These are phyloP conservation scores for Bovichtus variegatus DNA, from an alignment of 2,797 vertebrate genomes.

Conservation along the genomic window DNA sequence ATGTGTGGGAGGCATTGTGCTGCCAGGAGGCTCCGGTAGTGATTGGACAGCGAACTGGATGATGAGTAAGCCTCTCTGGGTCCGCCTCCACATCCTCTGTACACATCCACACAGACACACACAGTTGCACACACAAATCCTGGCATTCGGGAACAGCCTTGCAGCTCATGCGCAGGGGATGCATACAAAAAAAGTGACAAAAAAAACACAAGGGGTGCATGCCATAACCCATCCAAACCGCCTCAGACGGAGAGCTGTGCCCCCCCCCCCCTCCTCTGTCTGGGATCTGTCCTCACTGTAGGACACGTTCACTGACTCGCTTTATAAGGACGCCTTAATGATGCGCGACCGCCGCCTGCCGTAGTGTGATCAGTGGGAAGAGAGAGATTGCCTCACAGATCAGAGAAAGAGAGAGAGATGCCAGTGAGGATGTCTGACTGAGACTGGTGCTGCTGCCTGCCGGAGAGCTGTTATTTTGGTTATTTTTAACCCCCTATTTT, in stretches of 20 bases:
- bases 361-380: constrained; percentile 56
- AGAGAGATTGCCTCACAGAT: constrained; percentile 55
- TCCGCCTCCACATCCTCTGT: constrained; percentile 86
- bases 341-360: constrained; percentile 65
- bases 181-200: constrained; percentile 44
- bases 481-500: constrained; percentile 44
- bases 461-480: constrained; percentile 58
- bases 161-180: constrained; percentile 40
- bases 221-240: constrained; percentile 36
- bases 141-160: constrained; percentile 32
- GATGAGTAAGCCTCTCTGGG: constrained; percentile 80
- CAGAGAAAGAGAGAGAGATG: constrained; percentile 52
- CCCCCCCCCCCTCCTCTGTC: constrained; percentile 18
- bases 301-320: constrained; percentile 65
- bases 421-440: constrained; percentile 65
- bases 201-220: constrained; percentile 32
- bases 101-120: constrained; percentile 41
- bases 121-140: constrained; percentile 42
- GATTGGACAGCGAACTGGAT: constrained; percentile 65
- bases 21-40: constrained; percentile 61
- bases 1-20: constrained; percentile 68
- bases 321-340: constrained; percentile 67
- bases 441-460: constrained; percentile 42
- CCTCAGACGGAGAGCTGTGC: constrained; percentile 36
- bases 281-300: constrained; percentile 65